Percentiles rank a stretch among this genome's conserved stretches.
phyloP scores from a whole-genome alignment of 2,797 vertebrate genomes.

The Ptychobarbus kaznakovi region DNA sequence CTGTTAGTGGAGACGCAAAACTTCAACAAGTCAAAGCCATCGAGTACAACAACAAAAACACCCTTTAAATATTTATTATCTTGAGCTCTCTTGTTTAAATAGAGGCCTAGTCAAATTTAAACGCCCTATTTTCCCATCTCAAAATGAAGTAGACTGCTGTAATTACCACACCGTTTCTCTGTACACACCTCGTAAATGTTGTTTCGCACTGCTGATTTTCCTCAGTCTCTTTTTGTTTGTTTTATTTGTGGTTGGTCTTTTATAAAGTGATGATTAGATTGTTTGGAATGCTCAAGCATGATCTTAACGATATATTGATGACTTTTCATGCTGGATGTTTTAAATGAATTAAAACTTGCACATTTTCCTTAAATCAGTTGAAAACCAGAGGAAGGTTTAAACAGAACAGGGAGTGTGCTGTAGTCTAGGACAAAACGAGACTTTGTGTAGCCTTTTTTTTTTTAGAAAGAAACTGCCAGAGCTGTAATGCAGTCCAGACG shows the following conservation, averaged over 20 bases:
- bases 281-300: conserved; percentile 8
- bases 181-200: conserved; percentile 50
- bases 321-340: conserved; percentile 19
- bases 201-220: conserved; percentile 35
- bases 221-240: conserved; percentile 25
- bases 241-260: conserved; percentile 42
- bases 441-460: conserved; percentile 38
- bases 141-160: conserved; percentile 23
- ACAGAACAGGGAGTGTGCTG: conserved; percentile 41
- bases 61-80: conserved; percentile 48
- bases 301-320: conserved; percentile 15
- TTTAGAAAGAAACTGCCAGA: conserved; percentile 64
- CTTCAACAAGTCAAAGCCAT: conserved; percentile 28
- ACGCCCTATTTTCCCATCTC: conserved; percentile 47
- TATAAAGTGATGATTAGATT: conserved; percentile 49
- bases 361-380: conserved; percentile 10
- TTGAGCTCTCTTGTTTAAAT: conserved; percentile 28
- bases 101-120: conserved; percentile 41
- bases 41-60: conserved; percentile 32
- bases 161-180: conserved; percentile 33
- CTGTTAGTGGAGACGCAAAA: conserved; percentile 28
- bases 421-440: conserved; percentile 37
- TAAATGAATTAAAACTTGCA: conserved; percentile 16
- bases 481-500: conserved; percentile 80
- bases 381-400: conserved; percentile 31